Conservation (phyloP, 1,140 invertebrate genomes). For the Theocolax elegans region DNA sequence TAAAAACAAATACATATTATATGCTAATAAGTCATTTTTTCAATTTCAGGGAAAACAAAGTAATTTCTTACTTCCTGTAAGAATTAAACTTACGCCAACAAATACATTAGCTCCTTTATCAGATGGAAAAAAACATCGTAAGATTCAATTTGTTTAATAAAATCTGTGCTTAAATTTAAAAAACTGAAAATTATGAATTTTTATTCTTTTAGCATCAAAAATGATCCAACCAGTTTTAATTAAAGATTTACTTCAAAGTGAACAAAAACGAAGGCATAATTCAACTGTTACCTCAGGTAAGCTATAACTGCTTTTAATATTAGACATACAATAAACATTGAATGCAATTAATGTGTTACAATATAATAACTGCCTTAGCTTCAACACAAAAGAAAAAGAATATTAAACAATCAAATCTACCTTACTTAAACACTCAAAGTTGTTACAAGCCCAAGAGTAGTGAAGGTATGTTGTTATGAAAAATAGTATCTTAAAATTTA, state of each 20-base stretch:
- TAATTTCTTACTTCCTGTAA: slow-evolving; percentile 31
- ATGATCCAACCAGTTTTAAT: slow-evolving; percentile 38
- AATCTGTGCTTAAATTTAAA: not conserved
- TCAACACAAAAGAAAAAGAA: slow-evolving; percentile 34
- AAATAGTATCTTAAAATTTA: too few relatives aligned
- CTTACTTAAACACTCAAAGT: slow-evolving; percentile 26
- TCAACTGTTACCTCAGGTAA: slow-evolving; percentile 30
- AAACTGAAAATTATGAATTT: too few relatives aligned
- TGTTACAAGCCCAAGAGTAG: slow-evolving; percentile 19
- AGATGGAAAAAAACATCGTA: slow-evolving; percentile 35
- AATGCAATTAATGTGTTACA: not conserved
- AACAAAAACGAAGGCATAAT: slow-evolving; percentile 18
- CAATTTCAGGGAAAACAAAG: slow-evolving; percentile 33
- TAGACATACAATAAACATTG: not conserved
- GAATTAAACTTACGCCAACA: slow-evolving; percentile 36
- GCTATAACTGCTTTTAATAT: not conserved
- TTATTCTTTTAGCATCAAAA: slow-evolving; percentile 33
- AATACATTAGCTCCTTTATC: slow-evolving; percentile 21
- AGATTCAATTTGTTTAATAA: too few relatives aligned
- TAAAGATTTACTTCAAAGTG: slow-evolving; percentile 37
- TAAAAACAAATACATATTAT: too few relatives aligned
- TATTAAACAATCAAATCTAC: slow-evolving; percentile 35
- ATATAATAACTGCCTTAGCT: slow-evolving; percentile 11
- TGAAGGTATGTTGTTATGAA: slow-evolving; percentile 41
- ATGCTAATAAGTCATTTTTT: not conserved